phyloP scores from a whole-genome alignment of 2,113 vertebrate genomes.

The Rhizomys pruinosus region DNA sequence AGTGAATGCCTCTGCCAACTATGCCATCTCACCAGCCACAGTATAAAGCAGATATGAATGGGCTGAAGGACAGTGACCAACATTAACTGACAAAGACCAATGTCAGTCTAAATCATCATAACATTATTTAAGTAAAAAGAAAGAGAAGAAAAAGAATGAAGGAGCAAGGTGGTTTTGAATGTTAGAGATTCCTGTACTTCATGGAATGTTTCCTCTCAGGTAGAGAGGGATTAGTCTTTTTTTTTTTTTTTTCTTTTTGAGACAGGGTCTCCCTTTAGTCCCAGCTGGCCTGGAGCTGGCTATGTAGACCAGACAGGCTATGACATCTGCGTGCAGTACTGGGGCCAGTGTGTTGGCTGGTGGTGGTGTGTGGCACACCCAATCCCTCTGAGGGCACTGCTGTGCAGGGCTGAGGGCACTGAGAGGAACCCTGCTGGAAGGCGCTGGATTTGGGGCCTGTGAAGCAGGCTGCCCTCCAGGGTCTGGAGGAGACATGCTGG shows the following conservation, averaged over 20 bases:
- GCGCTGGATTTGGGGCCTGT: not conserved
- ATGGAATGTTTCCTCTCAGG: conserved; percentile 75
- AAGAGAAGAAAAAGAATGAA: conserved; percentile 1
- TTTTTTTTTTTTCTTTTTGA: too few relatives aligned
- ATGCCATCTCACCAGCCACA: not conserved
- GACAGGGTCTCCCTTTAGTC: too few relatives aligned
- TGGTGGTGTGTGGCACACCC: rapidly evolving
- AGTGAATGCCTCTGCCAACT: not conserved
- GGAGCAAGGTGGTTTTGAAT: conserved; percentile 62
- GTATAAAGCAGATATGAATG: not conserved
- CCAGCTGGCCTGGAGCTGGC: too few relatives aligned
- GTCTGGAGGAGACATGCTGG: not conserved
- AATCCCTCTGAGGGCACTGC: not conserved
- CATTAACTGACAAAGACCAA: conserved; percentile 72
- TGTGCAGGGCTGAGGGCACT: not conserved
- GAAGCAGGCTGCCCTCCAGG: not conserved
- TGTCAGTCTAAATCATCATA: conserved; percentile 62
- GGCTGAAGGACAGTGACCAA: conserved; percentile 78
- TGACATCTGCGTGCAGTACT: rapidly evolving
- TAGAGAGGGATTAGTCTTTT: too few relatives aligned
- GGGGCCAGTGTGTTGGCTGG: not conserved
- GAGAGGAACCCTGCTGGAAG: not conserved
- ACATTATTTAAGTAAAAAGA: conserved; percentile 77
- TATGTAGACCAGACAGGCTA: too few relatives aligned
- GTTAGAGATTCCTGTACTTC: conserved; percentile 71